A percentile compares a stretch with the other conserved stretches of the same genome.
These are phyloP conservation scores for Marasmarcha lunaedactyla DNA, from an alignment of 2,888 invertebrate genomes.

Conservation along the genomic window DNA sequence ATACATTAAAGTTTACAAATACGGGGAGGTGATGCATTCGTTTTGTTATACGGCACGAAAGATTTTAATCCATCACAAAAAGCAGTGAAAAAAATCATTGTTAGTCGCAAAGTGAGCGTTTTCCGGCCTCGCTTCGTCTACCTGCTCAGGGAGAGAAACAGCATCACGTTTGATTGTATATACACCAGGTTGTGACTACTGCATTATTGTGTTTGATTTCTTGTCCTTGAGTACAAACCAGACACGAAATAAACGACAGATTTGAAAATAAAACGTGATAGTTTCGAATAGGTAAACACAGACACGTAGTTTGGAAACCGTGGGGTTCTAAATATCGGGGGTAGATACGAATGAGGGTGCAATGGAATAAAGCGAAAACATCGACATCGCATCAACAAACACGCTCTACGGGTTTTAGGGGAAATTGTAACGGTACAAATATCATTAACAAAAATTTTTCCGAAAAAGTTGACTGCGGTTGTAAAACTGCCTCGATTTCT, in stretches of 20 bases:
- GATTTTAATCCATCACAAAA: conserved; percentile 11
- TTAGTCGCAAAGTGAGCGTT: conserved; percentile 23
- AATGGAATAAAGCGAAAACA: conserved; percentile 46
- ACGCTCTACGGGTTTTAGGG: conserved; percentile 29
- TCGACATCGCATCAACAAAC: conserved; percentile 42
- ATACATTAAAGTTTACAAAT: too few species aligned
- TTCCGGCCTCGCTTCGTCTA: conserved; percentile 50
- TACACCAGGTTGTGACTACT: conserved; percentile 8
- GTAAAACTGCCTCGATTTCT: conserved; percentile 60
- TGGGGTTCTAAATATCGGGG: conserved; percentile 40
- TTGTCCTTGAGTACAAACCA: neutral
- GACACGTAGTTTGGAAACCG: conserved; percentile 24
- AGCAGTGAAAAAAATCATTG: conserved; percentile 1
- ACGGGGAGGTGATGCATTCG: too few species aligned
- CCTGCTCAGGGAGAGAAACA: conserved; percentile 36
- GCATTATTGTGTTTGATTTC: neutral
- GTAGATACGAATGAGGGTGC: conserved; percentile 54
- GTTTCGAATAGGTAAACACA: conserved; percentile 7
- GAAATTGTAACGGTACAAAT: conserved; percentile 13
- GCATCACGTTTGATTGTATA: conserved; percentile 26
- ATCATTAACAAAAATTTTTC: conserved; percentile 18
- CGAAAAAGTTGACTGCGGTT: conserved; percentile 22
- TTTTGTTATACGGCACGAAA: neutral
- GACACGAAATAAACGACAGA: neutral
- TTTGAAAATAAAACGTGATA: neutral